Conservation (phyloP, 2,888 invertebrate genomes). For the Pheosia gnoma region DNA sequence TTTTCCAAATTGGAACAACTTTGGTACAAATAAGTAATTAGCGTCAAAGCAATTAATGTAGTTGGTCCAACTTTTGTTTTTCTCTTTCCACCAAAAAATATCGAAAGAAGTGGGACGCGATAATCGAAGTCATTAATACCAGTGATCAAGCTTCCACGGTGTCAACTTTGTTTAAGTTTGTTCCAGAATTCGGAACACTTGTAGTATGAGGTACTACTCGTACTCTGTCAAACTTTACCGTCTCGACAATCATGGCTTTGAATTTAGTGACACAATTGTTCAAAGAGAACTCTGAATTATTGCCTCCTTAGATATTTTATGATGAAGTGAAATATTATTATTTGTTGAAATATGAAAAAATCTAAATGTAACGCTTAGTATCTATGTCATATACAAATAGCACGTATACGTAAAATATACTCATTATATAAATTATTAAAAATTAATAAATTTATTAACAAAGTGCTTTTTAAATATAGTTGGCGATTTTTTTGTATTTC, state of each 20-base stretch:
- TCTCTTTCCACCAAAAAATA: constrained; percentile 7
- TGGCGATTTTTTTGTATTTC: no score
- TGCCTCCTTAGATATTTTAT: not conserved
- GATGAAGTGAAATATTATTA: not conserved
- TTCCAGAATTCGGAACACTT: constrained; percentile 7
- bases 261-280: constrained; percentile 1
- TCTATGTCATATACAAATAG: no score
- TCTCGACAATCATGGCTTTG: not conserved
- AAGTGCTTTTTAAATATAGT: no score
- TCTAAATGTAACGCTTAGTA: no score
- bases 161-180: constrained; percentile 17
- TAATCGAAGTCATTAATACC: constrained; percentile 33
- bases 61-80: constrained; percentile 15
- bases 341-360: no score
- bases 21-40: constrained; percentile 1
- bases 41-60: constrained; percentile 4
- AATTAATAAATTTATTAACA: no score
- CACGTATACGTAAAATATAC: no score
- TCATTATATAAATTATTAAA: no score
- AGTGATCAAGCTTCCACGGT: constrained; percentile 16
- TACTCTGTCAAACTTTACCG: constrained; percentile 1
- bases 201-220: not conserved
- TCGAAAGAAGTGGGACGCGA: constrained; percentile 27
- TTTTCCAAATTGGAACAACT: not conserved
- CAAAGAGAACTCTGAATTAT: not conserved